Evolutionary conservation across 2,113 vertebrate species (phyloP), one percentile per base, ranked within the genome.

Genomic region (Colistium nudipinnis): DNA sequence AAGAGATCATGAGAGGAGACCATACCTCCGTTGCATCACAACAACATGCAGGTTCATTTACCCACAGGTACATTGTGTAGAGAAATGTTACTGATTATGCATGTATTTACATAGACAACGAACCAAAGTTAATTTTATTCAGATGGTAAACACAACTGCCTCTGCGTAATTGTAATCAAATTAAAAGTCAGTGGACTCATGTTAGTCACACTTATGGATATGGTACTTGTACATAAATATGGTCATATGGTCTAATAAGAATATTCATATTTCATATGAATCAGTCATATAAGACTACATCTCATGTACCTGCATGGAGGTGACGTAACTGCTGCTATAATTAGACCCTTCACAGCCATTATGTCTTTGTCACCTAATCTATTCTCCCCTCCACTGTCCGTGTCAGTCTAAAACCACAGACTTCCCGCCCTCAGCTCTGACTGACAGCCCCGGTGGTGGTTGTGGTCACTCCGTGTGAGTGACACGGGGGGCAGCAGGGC

Each of bases 381-480:
- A 83, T 87, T 78, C 76, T 77, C 62, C 75, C 64, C 68, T 78
- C 72, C 60, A 17, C 68, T 65, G 70, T 82, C 74, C 59, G 71
- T 41, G 54, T 84, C 87, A 77, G 78, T 76, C 79, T 82, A 77
- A 30, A 69, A 87, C 86, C 86, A 78, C 88, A 86, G 81, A 88
- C 85, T 79, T 84, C 76, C 78, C 74, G 38, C 86, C 80, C 75
- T 87, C 52, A 38, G 67, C 66, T 33, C 62, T 91, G 91, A 92
- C 72, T 92, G 92, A 90, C 91, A 90, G 88, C 83, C 87, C 83
- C 87, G 62, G 55, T 61, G 83, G 89, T 85, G 75, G 74, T 78
- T 87, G 84, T 85, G 89, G 89, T 91, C 87, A 87, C 78, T 79
- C 81, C 45, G 9, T 56, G 59, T 87, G 77, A 84, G 61, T 81